A percentile compares a stretch with the other conserved stretches of the same genome.
Conservation (phyloP, 2,113 vertebrate species). For the Rhynchomys soricoides region DNA sequence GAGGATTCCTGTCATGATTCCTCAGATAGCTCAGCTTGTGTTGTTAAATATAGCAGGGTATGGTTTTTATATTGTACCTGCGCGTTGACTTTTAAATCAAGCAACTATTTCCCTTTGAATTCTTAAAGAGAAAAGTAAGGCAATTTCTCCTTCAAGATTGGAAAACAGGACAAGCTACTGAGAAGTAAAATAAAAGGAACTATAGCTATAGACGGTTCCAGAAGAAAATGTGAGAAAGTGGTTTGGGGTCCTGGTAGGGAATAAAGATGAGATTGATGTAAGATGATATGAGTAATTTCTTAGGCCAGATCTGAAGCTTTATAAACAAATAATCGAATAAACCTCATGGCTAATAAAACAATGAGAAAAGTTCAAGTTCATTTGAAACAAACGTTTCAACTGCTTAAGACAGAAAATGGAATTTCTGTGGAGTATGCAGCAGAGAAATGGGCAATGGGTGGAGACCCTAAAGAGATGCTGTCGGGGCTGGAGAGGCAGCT, state of each 20-base stretch:
- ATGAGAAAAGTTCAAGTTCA: constrained; percentile 25
- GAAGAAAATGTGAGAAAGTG: constrained; percentile 7
- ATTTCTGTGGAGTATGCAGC: background rate
- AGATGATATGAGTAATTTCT: constrained; percentile 36
- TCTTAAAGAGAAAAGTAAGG: background rate
- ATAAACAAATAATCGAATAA: constrained; percentile 9
- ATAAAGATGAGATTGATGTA: background rate
- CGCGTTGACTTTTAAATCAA: background rate
- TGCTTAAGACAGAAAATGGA: constrained; percentile 57
- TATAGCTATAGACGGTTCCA: background rate
- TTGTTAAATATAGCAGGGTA: background rate
- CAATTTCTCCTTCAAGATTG: background rate
- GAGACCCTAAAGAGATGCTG: constrained; percentile 5
- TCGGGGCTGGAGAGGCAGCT: background rate
- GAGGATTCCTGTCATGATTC: background rate
- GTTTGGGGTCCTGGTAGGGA: constrained; percentile 12
- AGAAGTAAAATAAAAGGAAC: constrained; percentile 12
- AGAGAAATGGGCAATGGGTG: constrained; percentile 21
- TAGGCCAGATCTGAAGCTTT: background rate
- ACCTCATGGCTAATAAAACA: constrained; percentile 47
- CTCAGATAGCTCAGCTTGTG: background rate
- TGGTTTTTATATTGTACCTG: background rate
- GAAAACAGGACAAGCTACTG: background rate
- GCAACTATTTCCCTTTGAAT: constrained; percentile 31
- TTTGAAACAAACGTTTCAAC: background rate